phyloP scores from a whole-genome alignment of 1,140 invertebrate species.

The Anastatus disparis region DNA sequence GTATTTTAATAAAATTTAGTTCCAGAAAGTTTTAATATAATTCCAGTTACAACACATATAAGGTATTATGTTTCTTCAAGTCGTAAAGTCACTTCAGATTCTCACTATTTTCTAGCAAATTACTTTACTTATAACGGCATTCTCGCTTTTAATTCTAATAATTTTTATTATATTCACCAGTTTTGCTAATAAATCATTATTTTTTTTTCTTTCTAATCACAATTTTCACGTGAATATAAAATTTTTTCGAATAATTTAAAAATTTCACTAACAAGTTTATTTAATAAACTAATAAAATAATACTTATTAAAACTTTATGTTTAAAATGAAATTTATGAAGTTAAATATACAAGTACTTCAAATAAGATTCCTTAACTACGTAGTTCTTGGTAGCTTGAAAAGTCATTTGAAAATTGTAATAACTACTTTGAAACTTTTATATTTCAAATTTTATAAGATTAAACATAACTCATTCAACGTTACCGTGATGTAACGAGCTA shows the following conservation, averaged over 20 bases:
- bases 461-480: not conserved
- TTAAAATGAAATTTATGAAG: slow-evolving; percentile 24
- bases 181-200: slow-evolving; percentile 10
- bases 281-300: not conserved
- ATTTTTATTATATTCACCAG: not conserved
- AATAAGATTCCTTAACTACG: slow-evolving; percentile 2
- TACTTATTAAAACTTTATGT: not conserved
- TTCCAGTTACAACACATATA: slow-evolving; percentile 24
- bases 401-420: slow-evolving; percentile 18
- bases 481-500: no score
- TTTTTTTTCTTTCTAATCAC: not conserved
- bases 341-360: slow-evolving; percentile 25
- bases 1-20: slow-evolving; percentile 39
- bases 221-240: no score
- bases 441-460: slow-evolving; percentile 13
- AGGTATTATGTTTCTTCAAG: slow-evolving; percentile 33
- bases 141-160: slow-evolving; percentile 16
- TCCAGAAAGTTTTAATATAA: slow-evolving; percentile 39
- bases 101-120: slow-evolving; percentile 28
- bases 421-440: slow-evolving; percentile 4
- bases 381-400: not conserved
- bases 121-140: slow-evolving; percentile 30
- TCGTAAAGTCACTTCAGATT: slow-evolving; percentile 26
- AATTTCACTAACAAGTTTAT: no score
- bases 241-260: not conserved